Conservation (phyloP, 2,888 invertebrate genomes). For the Trilocha varians region DNA sequence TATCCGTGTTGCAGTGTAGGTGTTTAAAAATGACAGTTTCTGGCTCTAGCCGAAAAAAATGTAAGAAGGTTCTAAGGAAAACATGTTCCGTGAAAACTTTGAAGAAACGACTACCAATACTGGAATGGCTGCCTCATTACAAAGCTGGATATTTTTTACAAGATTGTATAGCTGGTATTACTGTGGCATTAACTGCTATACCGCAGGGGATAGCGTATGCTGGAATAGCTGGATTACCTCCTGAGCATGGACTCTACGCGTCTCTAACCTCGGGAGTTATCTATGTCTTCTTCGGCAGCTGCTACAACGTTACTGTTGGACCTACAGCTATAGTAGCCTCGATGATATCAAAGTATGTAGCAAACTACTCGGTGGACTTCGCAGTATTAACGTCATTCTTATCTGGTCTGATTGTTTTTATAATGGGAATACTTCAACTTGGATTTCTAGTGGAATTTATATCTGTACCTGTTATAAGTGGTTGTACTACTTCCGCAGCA, state of each 20-base stretch:
- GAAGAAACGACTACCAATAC: constrained; percentile 76
- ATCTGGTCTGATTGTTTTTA: constrained; percentile 79
- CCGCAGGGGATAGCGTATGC: constrained; percentile 89
- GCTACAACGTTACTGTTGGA: constrained; percentile 82
- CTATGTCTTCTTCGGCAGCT: constrained; percentile 90
- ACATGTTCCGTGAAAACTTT: constrained; percentile 52
- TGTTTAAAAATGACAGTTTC: constrained; percentile 8
- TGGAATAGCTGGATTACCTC: constrained; percentile 79
- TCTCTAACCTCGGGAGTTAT: constrained; percentile 92
- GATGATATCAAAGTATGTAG: constrained; percentile 81
- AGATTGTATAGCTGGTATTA: constrained; percentile 89
- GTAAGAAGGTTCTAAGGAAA: constrained; percentile 31
- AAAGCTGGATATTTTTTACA: constrained; percentile 76
- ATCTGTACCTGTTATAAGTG: constrained; percentile 87
- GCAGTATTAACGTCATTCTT: constrained; percentile 83
- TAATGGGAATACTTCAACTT: constrained; percentile 82
- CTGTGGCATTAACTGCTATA: constrained; percentile 87
- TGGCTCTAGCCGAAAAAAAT: constrained; percentile 22
- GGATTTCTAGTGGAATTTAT: constrained; percentile 90
- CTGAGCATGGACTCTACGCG: constrained; percentile 89
- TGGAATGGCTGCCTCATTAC: constrained; percentile 83
- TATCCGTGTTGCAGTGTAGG: no score
- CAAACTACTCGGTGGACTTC: constrained; percentile 76
- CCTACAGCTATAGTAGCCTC: constrained; percentile 93
- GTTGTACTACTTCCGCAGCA: constrained; percentile 89